Base-by-base conservation (phyloP, 2,888 invertebrate genomes). In the Galeopsomyia nigrocyanea region DNA sequence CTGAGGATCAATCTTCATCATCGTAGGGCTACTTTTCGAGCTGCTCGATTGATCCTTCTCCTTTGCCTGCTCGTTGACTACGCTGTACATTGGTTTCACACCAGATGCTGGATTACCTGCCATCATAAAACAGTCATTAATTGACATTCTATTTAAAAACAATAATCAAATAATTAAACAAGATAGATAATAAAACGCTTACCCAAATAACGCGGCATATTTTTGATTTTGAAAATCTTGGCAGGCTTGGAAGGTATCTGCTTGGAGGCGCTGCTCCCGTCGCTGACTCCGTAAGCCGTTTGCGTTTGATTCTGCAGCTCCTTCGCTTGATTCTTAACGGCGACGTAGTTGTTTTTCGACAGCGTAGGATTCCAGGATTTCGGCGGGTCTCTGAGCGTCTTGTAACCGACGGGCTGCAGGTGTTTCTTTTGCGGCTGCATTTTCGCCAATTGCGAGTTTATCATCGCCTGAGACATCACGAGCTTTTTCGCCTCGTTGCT, bases 321-420 rank as follows among this genome's bases (percentile, higher is more conserved):
- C 55, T 84, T 85, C 1, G 80, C 80, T 39, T 86, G 86, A 78
- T 86, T 86, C 50, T 85, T 86, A 16, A 80, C 79, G 0, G 85
- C 85, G 0, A 85, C 80, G 47, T 83, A 82, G 78, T 88, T 87
- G 64, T 88, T 88, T 74, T 89, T 87, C 1, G 90, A 88, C 50
- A 90, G 85, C 56, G 89, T 90, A 3, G 90, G 90, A 81, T 90
- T 90, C 90, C 90, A 90, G 17, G 88, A 88, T 79, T 89, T 90
- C 0, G 90, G 90, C 0, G 90, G 90, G 78, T 89, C 88, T 21
- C 90, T 87, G 13, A 90, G 82, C 0, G 90, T 90, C 78, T 90
- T 91, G 78, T 90, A 90, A 0, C 89, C 89, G 9, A 88, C 83
- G 1, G 88, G 84, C 22, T 87, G 82, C 3, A 79, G 79, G 26